These are phyloP conservation scores for Temnothorax rugatulus DNA, from an alignment of 2,888 invertebrate species.

Conservation along the genomic window DNA sequence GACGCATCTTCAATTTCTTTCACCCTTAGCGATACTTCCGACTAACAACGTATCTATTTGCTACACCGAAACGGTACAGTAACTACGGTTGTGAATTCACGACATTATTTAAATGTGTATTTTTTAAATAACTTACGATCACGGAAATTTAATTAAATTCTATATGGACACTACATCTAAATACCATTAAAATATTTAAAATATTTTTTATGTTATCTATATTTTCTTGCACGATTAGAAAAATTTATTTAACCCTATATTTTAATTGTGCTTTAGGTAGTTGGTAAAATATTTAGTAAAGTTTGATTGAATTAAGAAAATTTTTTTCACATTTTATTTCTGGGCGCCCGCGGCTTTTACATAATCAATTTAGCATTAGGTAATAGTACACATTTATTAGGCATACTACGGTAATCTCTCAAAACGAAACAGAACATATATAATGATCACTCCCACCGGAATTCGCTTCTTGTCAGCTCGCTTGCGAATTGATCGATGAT, in stretches of 20 bases:
- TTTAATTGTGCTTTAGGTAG: background rate
- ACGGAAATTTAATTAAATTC: background rate
- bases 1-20: slow-evolving; percentile 33
- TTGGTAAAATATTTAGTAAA: background rate
- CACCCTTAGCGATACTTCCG: slow-evolving; percentile 1
- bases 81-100: background rate
- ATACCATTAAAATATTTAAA: background rate
- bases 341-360: background rate
- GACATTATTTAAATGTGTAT: background rate
- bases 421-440: background rate
- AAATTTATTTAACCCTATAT: background rate
- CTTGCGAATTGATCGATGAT: slow-evolving; percentile 13
- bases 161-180: background rate
- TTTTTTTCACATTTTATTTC: background rate
- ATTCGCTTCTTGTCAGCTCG: background rate
- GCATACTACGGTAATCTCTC: background rate
- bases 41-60: background rate
- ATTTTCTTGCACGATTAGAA: background rate
- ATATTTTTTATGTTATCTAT: background rate
- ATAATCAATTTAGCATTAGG: background rate
- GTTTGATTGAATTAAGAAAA: background rate
- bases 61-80: background rate
- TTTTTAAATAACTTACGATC: background rate
- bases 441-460: slow-evolving; percentile 1
- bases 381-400: too few species aligned